A percentile compares a stretch with the other conserved stretches of the same genome.
Conservation (phyloP, 2,888 invertebrate species). For the Ectobius pallidus region DNA sequence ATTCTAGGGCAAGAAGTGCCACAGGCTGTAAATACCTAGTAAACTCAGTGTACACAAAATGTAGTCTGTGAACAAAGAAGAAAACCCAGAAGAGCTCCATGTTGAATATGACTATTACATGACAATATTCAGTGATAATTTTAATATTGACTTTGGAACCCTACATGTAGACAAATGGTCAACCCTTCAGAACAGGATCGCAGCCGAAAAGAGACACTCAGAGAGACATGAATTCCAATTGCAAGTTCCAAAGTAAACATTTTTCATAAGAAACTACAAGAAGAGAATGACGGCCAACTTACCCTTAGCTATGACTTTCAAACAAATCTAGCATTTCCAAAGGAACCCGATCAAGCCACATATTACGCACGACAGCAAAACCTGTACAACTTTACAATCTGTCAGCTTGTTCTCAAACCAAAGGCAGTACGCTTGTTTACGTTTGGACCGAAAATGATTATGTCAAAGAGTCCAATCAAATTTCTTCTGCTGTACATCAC, state of each 20-base stretch:
- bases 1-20: not conserved
- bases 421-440: constrained; percentile 47
- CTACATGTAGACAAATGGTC: constrained; percentile 40
- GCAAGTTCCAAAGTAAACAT: constrained; percentile 44
- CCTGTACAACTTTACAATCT: constrained; percentile 50
- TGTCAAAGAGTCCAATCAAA: constrained; percentile 49
- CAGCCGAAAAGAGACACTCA: not conserved
- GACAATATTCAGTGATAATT: constrained; percentile 42
- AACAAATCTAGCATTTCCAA: constrained; percentile 49
- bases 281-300: constrained; percentile 38
- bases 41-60: not conserved
- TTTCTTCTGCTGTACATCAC: not conserved
- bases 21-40: not conserved
- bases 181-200: not conserved
- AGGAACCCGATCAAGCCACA: constrained; percentile 49
- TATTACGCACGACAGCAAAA: constrained; percentile 51
- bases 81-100: not conserved
- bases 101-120: constrained; percentile 41
- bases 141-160: constrained; percentile 45
- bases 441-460: constrained; percentile 48
- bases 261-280: constrained; percentile 44
- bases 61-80: not conserved
- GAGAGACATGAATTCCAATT: not conserved
- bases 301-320: constrained; percentile 49
- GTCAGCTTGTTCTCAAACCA: constrained; percentile 45